Evolutionary conservation across 2,888 invertebrate genomes (phyloP).

Genomic region (Pachydiplax longipennis): DNA sequence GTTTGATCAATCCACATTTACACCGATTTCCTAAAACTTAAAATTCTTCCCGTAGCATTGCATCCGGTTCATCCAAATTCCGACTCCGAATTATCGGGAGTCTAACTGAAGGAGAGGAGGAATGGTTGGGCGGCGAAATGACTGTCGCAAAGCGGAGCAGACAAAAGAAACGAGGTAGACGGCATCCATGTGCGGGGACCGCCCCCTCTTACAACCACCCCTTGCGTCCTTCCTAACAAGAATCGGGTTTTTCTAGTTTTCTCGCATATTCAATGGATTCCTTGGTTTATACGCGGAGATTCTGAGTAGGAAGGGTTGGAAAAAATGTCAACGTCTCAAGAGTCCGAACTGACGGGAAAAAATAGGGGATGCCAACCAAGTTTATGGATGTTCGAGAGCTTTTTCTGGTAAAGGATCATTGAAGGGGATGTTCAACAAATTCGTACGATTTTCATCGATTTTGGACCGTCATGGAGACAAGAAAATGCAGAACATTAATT

Average conservation of each 20-base stretch:
- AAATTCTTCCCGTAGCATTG: too few species aligned
- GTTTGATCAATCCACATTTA: too few species aligned
- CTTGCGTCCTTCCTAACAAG: background rate
- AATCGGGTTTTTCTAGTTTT: slow-evolving; percentile 1
- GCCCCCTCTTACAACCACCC: background rate
- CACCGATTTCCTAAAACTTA: too few species aligned
- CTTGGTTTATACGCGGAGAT: background rate
- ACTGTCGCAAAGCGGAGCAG: background rate
- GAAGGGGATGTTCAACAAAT: background rate
- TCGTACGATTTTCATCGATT: background rate
- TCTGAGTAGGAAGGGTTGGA: background rate
- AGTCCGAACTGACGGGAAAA: background rate
- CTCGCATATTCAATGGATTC: background rate
- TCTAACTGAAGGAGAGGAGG: background rate
- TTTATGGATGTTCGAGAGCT: background rate
- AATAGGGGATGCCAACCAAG: background rate
- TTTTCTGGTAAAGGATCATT: background rate
- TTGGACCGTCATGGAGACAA: background rate
- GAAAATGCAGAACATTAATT: too few species aligned
- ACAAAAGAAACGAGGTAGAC: background rate
- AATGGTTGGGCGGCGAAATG: background rate
- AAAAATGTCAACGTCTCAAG: background rate
- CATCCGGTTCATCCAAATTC: too few species aligned
- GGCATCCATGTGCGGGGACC: background rate
- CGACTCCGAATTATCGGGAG: too few species aligned